phyloP scores from a whole-genome alignment of 2,888 invertebrate genomes.

The Desoria tigrina region DNA sequence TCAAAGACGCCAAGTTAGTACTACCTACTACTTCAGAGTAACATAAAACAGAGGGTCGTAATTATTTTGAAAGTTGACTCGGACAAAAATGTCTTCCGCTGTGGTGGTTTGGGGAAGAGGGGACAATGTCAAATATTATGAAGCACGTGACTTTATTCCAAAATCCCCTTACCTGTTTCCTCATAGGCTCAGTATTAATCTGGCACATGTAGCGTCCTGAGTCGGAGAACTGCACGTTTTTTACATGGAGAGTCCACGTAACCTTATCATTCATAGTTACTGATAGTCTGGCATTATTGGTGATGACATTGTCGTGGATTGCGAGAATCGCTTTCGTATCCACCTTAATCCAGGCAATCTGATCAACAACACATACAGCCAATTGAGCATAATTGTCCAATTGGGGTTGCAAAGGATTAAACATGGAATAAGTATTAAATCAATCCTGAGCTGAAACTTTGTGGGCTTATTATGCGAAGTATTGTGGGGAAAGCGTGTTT shows the following conservation, averaged over 20 bases:
- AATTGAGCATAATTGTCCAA: not conserved
- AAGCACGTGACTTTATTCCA: constrained; percentile 1
- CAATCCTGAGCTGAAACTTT: too few relatives aligned
- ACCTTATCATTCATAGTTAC: constrained; percentile 79
- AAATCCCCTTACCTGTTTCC: constrained; percentile 75
- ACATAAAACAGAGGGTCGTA: constrained; percentile 3
- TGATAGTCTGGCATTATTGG: constrained; percentile 83
- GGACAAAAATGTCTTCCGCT: not conserved
- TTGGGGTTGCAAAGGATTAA: not conserved
- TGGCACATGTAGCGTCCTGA: constrained; percentile 86
- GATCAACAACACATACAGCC: constrained; percentile 26
- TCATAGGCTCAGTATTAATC: constrained; percentile 92
- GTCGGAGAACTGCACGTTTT: constrained; percentile 80
- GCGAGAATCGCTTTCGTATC: constrained; percentile 84
- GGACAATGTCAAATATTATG: not conserved
- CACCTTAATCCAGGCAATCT: constrained; percentile 95
- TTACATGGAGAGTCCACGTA: constrained; percentile 88
- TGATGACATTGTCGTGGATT: constrained; percentile 90
- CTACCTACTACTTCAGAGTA: not conserved
- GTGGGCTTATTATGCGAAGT: too few relatives aligned
- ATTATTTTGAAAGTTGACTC: constrained; percentile 13
- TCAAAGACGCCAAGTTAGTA: not conserved
- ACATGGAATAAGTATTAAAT: not conserved
- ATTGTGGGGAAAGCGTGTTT: too few relatives aligned
- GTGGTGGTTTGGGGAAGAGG: too few relatives aligned